These are phyloP conservation scores for Melanerpes aurifrons DNA, from an alignment of 2,113 vertebrate genomes.

Conservation along the genomic window DNA sequence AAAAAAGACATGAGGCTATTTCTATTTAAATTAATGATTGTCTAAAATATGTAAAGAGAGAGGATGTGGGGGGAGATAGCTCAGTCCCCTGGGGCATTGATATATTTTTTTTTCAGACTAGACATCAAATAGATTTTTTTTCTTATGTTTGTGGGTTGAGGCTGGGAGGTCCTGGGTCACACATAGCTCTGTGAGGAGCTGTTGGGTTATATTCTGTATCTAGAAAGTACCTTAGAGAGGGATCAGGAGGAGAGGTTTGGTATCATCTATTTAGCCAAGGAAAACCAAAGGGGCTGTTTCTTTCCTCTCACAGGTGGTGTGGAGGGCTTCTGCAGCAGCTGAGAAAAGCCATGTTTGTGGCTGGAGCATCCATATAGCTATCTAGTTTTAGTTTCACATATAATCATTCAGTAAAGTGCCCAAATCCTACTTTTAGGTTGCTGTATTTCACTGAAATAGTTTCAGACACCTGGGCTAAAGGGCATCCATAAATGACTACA, in stretches of 20 bases:
- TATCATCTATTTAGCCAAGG: not conserved
- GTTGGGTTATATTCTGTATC: not conserved
- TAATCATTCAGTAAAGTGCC: not conserved
- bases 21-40: not conserved
- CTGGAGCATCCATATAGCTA: not conserved
- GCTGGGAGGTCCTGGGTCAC: fast-evolving
- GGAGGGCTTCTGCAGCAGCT: not conserved
- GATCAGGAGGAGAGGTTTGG: not conserved
- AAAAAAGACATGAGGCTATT: not conserved
- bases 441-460: not conserved
- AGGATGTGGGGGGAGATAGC: fast-evolving
- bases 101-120: not conserved
- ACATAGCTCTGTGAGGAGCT: not conserved
- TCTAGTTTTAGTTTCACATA: not conserved
- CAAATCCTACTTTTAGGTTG: not conserved
- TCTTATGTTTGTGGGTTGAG: fast-evolving
- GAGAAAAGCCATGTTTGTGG: not conserved
- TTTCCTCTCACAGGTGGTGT: not conserved
- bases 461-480: slow-evolving; percentile 33
- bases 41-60: fast-evolving
- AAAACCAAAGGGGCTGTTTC: not conserved
- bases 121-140: not conserved
- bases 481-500: slow-evolving; percentile 11
- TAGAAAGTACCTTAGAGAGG: not conserved
- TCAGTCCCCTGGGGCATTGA: not conserved